phyloP scores from a whole-genome alignment of 2,888 invertebrate species.

The Lydus trimaculatus region DNA sequence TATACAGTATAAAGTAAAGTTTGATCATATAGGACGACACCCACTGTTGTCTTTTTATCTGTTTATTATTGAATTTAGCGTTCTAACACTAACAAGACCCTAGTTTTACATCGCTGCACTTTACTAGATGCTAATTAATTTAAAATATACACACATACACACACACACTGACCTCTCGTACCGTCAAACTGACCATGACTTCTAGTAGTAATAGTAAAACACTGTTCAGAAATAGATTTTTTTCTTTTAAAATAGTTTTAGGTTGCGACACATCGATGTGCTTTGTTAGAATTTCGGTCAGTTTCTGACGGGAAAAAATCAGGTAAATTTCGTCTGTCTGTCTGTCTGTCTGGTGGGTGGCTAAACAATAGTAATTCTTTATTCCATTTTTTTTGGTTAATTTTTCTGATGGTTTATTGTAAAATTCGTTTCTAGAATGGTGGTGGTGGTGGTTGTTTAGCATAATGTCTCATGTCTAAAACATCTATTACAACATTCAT shows the following conservation, averaged over 20 bases:
- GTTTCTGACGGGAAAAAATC: not conserved
- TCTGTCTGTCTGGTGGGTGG: not conserved
- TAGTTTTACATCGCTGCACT: conserved; percentile 40
- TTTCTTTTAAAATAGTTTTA: not conserved
- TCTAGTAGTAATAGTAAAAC: not conserved
- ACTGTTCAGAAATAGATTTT: not conserved
- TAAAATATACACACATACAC: not conserved
- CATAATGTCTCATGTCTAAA: conserved; percentile 39
- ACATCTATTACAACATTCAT: conserved; percentile 58
- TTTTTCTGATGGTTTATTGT: too few relatives aligned
- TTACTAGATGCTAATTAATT: conserved; percentile 9
- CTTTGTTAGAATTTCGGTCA: not conserved
- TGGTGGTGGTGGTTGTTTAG: conserved; percentile 22
- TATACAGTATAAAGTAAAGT: not conserved
- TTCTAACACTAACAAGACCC: conserved; percentile 48
- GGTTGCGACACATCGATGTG: not conserved
- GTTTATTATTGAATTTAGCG: conserved; percentile 48
- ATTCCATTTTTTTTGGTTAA: not conserved
- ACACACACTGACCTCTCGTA: conserved; percentile 3
- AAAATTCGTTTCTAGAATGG: not conserved
- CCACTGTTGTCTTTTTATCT: conserved; percentile 38
- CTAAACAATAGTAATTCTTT: not conserved
- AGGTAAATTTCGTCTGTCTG: not conserved
- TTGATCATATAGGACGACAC: not conserved
- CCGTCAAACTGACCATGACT: not conserved